Base-by-base conservation (phyloP, 2,888 invertebrate species). In the Cremastinae sp. region DNA sequence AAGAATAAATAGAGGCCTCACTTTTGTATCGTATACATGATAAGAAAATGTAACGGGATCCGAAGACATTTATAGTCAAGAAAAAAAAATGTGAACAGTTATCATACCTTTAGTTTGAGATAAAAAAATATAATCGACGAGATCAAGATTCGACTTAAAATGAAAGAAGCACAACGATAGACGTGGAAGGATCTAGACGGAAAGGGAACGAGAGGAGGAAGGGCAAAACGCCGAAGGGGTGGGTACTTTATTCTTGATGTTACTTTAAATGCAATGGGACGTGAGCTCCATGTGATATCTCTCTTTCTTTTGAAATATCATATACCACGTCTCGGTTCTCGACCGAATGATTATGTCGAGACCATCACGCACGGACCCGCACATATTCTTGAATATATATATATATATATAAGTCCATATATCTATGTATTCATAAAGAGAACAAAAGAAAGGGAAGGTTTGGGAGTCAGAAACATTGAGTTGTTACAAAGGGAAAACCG, bases 231-330 rank as follows among this genome's bases (percentile, higher is more conserved):
- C 76, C 75, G 78, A 75, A 80, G 80, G 79, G 79, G 80, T 76
- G 68, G 79, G 82, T 83, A 80, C 83, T 83, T 86, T 84, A 82
- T 78, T 78, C 76, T 81, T 79, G 80, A 82, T 81, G 82, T 79
- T 77, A 81, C 78, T 83, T 82, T 83, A 83, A 83, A 80, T 79
- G 82, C 76, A 71, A 61, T 59, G 75, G 53, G 53, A 78, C 76
- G 79, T 75, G 79, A 74, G 72, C 62, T 53, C 68, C 74, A 75
- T 78, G 73, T 68, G 78, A 80, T 77, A 75, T 78, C 70, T 66
- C 65, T 71, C 58, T 70, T 68, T 45, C 53, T 72, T 66, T 16
- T 58, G 43, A 65, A 69, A 73, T 73, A 71, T 71, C 56, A 65
- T 65, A 68, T 73, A 69, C 69, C 41, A 51, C 49, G 66, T 65